Percentiles rank a stretch among this genome's conserved stretches.
Evolutionary conservation across 2,888 invertebrate species (phyloP).

Genomic region (Achlya flavicornis): DNA sequence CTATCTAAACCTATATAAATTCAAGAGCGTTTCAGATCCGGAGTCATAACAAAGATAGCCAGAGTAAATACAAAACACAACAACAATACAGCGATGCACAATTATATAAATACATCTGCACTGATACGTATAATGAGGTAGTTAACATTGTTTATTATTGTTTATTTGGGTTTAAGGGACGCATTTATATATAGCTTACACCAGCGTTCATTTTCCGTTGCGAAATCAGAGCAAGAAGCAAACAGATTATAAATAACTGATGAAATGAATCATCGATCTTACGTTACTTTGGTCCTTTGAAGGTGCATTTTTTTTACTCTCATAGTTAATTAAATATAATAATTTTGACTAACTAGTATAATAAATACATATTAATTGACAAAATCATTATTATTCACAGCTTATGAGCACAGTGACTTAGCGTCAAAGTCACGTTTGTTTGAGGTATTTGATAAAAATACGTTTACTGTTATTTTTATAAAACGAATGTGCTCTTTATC

Average conservation of each 20-base stretch:
- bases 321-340: no score
- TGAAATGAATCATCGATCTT: no score
- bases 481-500: no score
- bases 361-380: no score
- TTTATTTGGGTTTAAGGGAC: neutral
- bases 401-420: no score
- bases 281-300: no score
- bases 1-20: neutral
- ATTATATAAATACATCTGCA: neutral
- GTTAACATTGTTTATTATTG: neutral
- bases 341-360: no score
- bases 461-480: no score
- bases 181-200: neutral
- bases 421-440: no score
- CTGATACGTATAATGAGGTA: neutral
- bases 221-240: slow-evolving; percentile 1
- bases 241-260: no score
- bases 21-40: neutral
- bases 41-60: neutral
- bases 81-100: neutral
- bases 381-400: no score
- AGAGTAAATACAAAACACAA: slow-evolving; percentile 1
- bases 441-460: no score
- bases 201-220: neutral
- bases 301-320: neutral